These are phyloP conservation scores for Drosophila subpulchrella DNA, from an alignment of 1,140 invertebrate genomes.

Conservation along the genomic window DNA sequence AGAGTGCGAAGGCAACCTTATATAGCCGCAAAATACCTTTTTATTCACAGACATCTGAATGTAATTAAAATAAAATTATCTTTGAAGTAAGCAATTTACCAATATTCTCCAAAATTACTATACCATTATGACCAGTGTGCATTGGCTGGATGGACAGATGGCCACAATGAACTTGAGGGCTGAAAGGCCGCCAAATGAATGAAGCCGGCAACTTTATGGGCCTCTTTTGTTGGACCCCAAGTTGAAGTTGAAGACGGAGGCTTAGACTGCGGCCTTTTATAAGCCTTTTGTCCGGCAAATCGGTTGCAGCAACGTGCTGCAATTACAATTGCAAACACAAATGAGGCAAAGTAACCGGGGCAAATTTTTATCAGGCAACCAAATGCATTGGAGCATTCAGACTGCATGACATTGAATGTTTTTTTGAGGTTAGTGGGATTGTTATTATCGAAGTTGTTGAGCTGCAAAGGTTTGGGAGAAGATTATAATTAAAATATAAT, in stretches of 20 bases:
- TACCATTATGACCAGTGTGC: slow-evolving; percentile 1
- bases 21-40: too few relatives aligned
- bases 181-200: slow-evolving; percentile 29
- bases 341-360: slow-evolving; percentile 22
- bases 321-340: slow-evolving; percentile 46
- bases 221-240: slow-evolving; percentile 22
- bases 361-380: slow-evolving; percentile 31
- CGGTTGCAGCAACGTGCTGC: slow-evolving; percentile 21
- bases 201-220: slow-evolving; percentile 31
- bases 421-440: slow-evolving; percentile 13
- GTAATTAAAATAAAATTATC: too few relatives aligned
- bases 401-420: slow-evolving; percentile 44
- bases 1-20: too few relatives aligned
- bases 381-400: slow-evolving; percentile 30
- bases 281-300: slow-evolving; percentile 41
- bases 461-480: background rate
- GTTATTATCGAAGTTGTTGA: background rate
- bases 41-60: too few relatives aligned
- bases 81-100: too few relatives aligned
- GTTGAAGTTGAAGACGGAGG: slow-evolving; percentile 28
- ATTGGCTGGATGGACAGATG: slow-evolving; percentile 10
- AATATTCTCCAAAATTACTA: background rate
- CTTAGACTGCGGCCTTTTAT: slow-evolving; percentile 22
- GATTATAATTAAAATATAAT: background rate
- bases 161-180: slow-evolving; percentile 59